Conservation (phyloP, 2,888 invertebrate species). For the Smittia aterrima region DNA sequence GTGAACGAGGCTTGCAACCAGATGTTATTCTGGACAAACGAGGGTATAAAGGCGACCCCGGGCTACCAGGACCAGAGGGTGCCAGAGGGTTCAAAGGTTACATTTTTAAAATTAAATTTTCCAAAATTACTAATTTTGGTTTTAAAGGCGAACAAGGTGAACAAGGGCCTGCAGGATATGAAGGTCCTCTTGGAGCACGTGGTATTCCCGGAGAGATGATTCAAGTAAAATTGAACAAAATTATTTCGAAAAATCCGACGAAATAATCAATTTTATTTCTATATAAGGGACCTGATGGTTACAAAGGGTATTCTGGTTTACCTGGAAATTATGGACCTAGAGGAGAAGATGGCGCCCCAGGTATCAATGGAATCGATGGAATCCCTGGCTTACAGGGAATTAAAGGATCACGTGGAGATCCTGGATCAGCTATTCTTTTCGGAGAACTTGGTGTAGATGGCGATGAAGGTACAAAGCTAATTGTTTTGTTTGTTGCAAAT, state of each 20-base stretch:
- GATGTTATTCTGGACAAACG: not conserved
- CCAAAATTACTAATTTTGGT: not conserved
- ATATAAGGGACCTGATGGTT: constrained; percentile 55
- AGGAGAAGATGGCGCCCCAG: constrained; percentile 55
- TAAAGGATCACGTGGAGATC: constrained; percentile 55
- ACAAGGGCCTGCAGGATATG: not conserved
- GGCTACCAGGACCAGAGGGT: not conserved
- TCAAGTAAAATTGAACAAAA: not conserved
- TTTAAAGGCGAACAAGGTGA: constrained; percentile 10
- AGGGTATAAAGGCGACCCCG: not conserved
- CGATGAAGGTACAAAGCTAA: constrained; percentile 52
- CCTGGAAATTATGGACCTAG: constrained; percentile 63
- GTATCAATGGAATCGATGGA: constrained; percentile 54
- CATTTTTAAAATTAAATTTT: not conserved
- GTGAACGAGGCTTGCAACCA: constrained; percentile 49
- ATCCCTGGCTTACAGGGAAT: constrained; percentile 50
- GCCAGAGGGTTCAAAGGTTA: not conserved
- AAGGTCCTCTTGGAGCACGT: not conserved
- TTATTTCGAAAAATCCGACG: not conserved
- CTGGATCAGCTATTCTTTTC: constrained; percentile 49
- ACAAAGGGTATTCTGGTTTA: constrained; percentile 66
- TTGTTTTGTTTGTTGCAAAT: constrained; percentile 56
- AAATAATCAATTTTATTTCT: not conserved
- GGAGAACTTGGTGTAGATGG: constrained; percentile 54
- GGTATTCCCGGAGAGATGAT: constrained; percentile 2